Evolutionary conservation across 23 tunicate species (phyloP), one percentile per base, ranked within the genome.

Genomic region (Trididemnum nubilum): DNA sequence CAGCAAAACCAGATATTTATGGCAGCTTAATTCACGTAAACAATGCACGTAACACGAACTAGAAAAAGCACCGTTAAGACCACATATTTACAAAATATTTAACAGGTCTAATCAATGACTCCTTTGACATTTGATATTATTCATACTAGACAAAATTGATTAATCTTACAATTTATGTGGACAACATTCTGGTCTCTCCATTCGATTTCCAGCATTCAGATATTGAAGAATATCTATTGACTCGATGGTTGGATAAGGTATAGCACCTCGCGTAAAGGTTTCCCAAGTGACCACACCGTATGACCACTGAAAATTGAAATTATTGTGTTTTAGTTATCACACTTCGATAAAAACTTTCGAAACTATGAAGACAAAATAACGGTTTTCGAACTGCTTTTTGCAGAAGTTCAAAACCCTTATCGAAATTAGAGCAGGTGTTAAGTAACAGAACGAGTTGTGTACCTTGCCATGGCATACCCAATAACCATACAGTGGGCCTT

Each of bases 281-380:
- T 95, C 99, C 99, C 99, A 95, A 37, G 85, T 81, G 2, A 85
- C 90, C 27, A 95, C 77, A 15, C 99, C 99, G 35, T 70, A 95
- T 0, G 99, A 81, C 99, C 99, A 95, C 97, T 92, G 78, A 22
- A 83, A 77, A 73, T 73, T 32, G 39, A 69, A 69, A 19, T 19
- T 19, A 50, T n/a, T n/a, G n/a, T n/a, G n/a, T n/a, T n/a, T n/a
- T n/a, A n/a, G n/a, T n/a, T n/a, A n/a, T n/a, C n/a, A n/a, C n/a
- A n/a, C n/a, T n/a, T n/a, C n/a, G n/a, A n/a, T n/a, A n/a, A n/a
- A n/a, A n/a, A n/a, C n/a, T n/a, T n/a, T n/a, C n/a, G n/a, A n/a
- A n/a, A n/a, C n/a, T n/a, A n/a, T n/a, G n/a, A n/a, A n/a, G n/a
- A 35, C 26, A 72, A 1, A 21, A 25, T 33, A 65, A 65, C 72